These are phyloP conservation scores for Muricea muricata DNA, from an alignment of 92 coral and sea anemone species.

Conservation along the genomic window DNA sequence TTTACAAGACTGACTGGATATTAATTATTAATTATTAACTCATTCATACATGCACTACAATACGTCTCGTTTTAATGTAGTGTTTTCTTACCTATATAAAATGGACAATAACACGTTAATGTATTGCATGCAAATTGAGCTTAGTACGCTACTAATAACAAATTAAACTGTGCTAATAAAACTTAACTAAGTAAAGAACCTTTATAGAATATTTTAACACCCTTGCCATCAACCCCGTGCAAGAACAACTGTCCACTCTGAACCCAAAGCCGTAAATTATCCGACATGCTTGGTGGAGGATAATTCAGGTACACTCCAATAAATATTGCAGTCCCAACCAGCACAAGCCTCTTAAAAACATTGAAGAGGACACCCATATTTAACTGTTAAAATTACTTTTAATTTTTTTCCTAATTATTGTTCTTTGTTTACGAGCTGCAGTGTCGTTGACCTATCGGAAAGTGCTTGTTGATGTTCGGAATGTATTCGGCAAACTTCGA, in stretches of 20 bases:
- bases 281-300: conserved; percentile 84
- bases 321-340: conserved; percentile 69
- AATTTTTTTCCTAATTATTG: background rate
- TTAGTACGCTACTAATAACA: no score
- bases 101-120: no score
- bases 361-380: conserved; percentile 18
- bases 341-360: conserved; percentile 28
- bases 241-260: conserved; percentile 81
- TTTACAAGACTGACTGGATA: no score
- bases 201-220: conserved; percentile 86
- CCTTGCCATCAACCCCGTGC: conserved; percentile 46
- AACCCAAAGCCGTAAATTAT: conserved; percentile 75
- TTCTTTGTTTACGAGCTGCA: background rate
- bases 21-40: no score
- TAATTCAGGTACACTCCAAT: conserved; percentile 74
- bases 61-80: no score
- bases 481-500: conserved; percentile 14
- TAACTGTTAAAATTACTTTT: background rate
- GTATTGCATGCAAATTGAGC: no score
- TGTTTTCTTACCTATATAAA: no score
- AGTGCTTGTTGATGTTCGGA: conserved; percentile 16
- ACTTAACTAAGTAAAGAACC: conserved; percentile 51
- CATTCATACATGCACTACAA: no score
- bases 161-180: background rate
- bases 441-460: background rate